These are phyloP conservation scores for Porites australiensis DNA, from an alignment of 64 coral and sea anemone species.

Conservation along the genomic window DNA sequence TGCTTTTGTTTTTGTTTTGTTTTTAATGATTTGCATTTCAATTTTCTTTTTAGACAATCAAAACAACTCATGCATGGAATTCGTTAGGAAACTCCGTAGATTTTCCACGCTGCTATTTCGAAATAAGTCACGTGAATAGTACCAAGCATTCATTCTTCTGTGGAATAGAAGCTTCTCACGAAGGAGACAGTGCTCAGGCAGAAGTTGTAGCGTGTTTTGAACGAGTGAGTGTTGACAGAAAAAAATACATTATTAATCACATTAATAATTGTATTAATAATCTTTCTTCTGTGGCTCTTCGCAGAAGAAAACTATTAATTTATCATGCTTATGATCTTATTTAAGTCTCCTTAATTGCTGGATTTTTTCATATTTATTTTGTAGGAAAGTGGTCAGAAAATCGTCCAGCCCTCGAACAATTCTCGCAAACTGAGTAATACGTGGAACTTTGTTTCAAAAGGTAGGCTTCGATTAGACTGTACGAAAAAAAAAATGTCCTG, in stretches of 20 bases:
- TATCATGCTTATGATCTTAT: too few species aligned
- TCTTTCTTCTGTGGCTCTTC: neutral
- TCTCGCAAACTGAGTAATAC: neutral
- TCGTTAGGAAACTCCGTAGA: neutral
- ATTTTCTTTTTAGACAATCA: neutral
- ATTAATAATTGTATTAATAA: too few species aligned
- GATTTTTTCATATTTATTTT: neutral
- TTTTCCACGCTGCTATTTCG: slow-evolving; percentile 5
- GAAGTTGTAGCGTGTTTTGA: slow-evolving; percentile 33
- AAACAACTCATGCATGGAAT: slow-evolving; percentile 12
- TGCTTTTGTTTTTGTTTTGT: neutral
- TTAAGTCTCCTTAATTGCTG: neutral
- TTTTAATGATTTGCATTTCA: neutral
- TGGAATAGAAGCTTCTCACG: slow-evolving; percentile 23
- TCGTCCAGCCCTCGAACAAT: neutral
- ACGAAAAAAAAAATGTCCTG: too few species aligned
- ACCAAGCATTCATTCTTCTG: slow-evolving; percentile 38
- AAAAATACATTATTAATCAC: too few species aligned
- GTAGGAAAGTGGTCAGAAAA: neutral
- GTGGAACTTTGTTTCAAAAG: neutral
- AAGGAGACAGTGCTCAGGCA: neutral
- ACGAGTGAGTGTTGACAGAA: neutral
- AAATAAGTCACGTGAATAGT: neutral
- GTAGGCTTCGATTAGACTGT: neutral
- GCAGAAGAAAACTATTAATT: neutral